Conservation (phyloP, 2,888 invertebrate genomes). For the Pyrrhia umbra region DNA sequence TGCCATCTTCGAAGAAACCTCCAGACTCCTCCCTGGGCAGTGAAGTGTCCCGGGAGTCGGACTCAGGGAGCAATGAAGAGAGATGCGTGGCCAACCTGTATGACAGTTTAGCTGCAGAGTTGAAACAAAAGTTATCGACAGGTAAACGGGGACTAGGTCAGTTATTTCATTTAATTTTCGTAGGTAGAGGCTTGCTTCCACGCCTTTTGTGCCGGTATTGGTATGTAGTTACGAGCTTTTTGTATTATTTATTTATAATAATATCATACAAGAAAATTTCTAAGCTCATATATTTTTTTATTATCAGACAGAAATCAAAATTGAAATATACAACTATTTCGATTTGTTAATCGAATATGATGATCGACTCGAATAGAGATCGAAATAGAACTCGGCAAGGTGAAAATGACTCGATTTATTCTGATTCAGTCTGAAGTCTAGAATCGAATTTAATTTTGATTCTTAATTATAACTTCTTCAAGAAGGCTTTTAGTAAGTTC, state of each 20-base stretch:
- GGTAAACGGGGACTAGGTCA: slow-evolving; percentile 89
- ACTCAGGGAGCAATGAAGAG: slow-evolving; percentile 93
- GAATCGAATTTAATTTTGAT: too few species aligned
- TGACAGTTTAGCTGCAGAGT: slow-evolving; percentile 97
- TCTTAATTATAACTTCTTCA: background rate
- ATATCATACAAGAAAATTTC: background rate
- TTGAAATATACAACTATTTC: too few species aligned
- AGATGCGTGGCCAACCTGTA: slow-evolving; percentile 94
- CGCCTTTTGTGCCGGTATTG: slow-evolving; percentile 63
- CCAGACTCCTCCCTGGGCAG: slow-evolving; percentile 94
- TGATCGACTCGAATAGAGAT: too few species aligned
- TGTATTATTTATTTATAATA: background rate
- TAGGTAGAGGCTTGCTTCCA: slow-evolving; percentile 69
- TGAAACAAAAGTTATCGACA: slow-evolving; percentile 92
- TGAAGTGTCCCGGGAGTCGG: slow-evolving; percentile 93
- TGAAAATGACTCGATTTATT: too few species aligned
- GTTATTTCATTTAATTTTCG: slow-evolving; percentile 72
- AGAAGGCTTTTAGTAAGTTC: background rate
- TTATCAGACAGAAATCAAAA: too few species aligned
- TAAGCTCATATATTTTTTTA: too few species aligned
- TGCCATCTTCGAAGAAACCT: slow-evolving; percentile 91
- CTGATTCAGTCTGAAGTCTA: too few species aligned
- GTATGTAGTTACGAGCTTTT: slow-evolving; percentile 58
- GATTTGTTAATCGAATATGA: too few species aligned
- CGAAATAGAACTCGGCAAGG: too few species aligned